Conservation (phyloP, 2,797 vertebrate species). For the Lepilemur ruficaudatus region DNA sequence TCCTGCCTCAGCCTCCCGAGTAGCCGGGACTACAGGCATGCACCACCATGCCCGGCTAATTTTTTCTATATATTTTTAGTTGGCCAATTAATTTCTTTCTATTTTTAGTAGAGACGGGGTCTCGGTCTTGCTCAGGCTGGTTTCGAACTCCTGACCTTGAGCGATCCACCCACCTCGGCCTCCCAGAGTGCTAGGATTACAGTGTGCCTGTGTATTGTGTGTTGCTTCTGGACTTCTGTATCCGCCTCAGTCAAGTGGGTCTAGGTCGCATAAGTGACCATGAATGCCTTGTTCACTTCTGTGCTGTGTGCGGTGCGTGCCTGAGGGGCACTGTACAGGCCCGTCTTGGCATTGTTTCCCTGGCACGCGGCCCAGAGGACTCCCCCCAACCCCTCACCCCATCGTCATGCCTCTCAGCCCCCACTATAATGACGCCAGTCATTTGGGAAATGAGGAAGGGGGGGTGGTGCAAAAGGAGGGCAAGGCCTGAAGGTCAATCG, state of each 20-base stretch:
- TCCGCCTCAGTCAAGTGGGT: neutral
- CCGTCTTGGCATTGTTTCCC: neutral
- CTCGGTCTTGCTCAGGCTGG: too few relatives aligned
- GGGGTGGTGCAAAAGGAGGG: slow-evolving; percentile 3
- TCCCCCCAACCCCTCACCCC: neutral
- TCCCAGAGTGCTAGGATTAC: too few relatives aligned
- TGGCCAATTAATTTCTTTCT: too few relatives aligned
- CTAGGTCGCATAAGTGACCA: neutral
- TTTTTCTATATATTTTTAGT: too few relatives aligned
- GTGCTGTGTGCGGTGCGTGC: neutral
- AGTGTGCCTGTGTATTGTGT: neutral
- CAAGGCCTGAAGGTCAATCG: slow-evolving; percentile 38
- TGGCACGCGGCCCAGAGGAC: neutral
- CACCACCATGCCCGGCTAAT: too few relatives aligned
- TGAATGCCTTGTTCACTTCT: neutral
- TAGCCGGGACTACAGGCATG: too few relatives aligned
- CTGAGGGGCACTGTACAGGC: neutral
- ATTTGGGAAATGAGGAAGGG: slow-evolving; percentile 72
- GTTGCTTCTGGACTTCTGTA: neutral
- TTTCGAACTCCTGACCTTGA: too few relatives aligned
- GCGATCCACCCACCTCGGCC: too few relatives aligned
- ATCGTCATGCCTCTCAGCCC: neutral
- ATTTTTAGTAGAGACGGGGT: too few relatives aligned
- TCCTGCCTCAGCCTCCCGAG: too few relatives aligned
- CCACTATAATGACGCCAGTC: neutral